Base-by-base conservation (phyloP, 2,113 vertebrate genomes). In the Axis porcinus region DNA sequence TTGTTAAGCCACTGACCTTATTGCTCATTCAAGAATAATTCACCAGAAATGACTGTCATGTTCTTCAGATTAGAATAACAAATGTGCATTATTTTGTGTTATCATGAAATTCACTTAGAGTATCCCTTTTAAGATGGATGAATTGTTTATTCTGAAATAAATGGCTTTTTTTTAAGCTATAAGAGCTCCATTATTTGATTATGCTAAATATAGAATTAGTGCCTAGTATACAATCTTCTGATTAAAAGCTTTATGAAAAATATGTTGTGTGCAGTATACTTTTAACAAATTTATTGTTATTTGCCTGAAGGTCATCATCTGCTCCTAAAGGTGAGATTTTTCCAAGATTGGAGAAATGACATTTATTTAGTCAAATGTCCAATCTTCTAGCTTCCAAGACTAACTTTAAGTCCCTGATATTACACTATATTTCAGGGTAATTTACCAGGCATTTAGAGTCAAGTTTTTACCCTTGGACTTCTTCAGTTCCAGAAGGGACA, bases 271-370 rank as follows among this genome's bases (percentile, higher is more conserved):
- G 9, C 45, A 19, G 52, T 52, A 52, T 40, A 43, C 3, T 91
- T 87, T 58, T 89, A 50, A 91, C 67, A 88, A 83, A 89, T 62
- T 94, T 87, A 89, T 21, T 88, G 43, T 74, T 74, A 94, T 19
- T 95, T 74, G 40, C 57, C 47, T 52, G 28, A 60, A 50, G 36
- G 33, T 91, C n/a, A 30, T 40, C 4, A 85, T 81, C 79, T 40
- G 21, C 83, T 97, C 57, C 54, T 90, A 90, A 95, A 45, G 2
- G 87, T 57, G 45, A 23, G 93, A 89, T 70, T 97, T 96, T 95
- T n/a, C 5, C 4, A 90, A 93, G 13, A 27, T 40, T 89, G 60
- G 27, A 90, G 16, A 96, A 97, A 90, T 79, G 57, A 36, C n/a
- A 58, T 83, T 25, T 54, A 25, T 36, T 36, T 58, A 70, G 82